These are phyloP conservation scores for Sparus aurata DNA, from an alignment of 2,797 vertebrate species.

Conservation along the genomic window DNA sequence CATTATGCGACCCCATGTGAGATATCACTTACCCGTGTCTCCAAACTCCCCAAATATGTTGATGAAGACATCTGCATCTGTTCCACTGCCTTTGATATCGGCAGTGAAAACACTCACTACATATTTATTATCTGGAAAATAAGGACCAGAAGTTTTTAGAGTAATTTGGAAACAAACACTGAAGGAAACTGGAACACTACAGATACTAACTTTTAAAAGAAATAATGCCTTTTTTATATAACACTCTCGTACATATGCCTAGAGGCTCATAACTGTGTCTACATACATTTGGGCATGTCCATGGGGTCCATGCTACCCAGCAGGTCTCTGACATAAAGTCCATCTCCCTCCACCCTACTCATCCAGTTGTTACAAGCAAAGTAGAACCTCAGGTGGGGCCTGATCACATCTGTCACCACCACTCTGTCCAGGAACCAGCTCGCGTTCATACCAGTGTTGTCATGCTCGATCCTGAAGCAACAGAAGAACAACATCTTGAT, in stretches of 20 bases:
- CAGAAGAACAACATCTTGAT: neutral
- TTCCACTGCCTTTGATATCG: conserved; percentile 93
- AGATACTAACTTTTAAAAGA: neutral
- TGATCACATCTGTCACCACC: conserved; percentile 94
- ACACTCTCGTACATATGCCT: neutral
- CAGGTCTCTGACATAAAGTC: conserved; percentile 90
- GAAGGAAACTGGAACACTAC: neutral
- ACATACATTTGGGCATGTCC: conserved; percentile 94
- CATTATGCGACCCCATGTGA: neutral
- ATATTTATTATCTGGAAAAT: conserved; percentile 93
- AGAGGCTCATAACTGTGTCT: neutral
- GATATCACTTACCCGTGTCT: conserved; percentile 89
- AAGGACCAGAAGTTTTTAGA: conserved; percentile 23
- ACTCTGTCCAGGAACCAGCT: conserved; percentile 95
- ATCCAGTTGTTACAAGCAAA: conserved; percentile 98
- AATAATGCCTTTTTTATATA: neutral
- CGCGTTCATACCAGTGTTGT: conserved; percentile 93
- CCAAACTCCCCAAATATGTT: conserved; percentile 97
- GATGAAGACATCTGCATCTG: conserved; percentile 96
- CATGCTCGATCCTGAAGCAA: conserved; percentile 92
- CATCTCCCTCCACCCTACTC: conserved; percentile 92
- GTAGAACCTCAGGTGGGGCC: conserved; percentile 95
- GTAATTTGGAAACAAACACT: neutral
- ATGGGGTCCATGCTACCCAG: conserved; percentile 92
- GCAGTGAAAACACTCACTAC: conserved; percentile 92